Conservation (phyloP, 2,888 invertebrate species). For the Tetragonula carbonaria region DNA sequence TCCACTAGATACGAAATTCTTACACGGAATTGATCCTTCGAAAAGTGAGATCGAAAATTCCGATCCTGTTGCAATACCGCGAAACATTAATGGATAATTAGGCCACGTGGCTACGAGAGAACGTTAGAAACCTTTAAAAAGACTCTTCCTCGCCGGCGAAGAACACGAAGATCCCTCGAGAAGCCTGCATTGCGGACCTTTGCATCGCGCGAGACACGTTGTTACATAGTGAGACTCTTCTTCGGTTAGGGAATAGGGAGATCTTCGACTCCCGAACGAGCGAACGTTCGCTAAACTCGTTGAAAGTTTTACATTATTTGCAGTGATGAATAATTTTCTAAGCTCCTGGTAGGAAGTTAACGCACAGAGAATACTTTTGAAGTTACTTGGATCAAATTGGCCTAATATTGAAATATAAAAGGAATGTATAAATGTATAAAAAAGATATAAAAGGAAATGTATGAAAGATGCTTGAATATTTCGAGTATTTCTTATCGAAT, state of each 20-base stretch:
- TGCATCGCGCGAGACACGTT: constrained; percentile 9
- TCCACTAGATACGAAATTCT: background rate
- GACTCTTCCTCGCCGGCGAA: constrained; percentile 29
- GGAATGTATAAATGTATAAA: no score
- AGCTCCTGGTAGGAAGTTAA: background rate
- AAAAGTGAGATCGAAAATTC: background rate
- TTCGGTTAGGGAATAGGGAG: background rate
- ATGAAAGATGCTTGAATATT: no score
- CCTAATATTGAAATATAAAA: no score
- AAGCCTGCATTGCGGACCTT: constrained; percentile 60
- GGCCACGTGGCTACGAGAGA: constrained; percentile 20
- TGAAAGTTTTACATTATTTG: background rate
- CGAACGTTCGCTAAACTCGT: background rate
- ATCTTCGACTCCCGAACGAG: background rate
- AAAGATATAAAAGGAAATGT: no score
- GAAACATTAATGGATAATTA: constrained; percentile 41
- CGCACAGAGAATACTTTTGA: no score
- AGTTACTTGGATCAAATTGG: no score
- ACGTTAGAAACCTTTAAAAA: constrained; percentile 54
- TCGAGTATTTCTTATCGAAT: no score
- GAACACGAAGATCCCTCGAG: constrained; percentile 52
- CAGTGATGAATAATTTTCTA: background rate
- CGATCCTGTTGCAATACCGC: background rate
- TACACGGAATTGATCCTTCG: background rate
- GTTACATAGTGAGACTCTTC: constrained; percentile 17